Base-by-base conservation (phyloP, 2,113 vertebrate genomes). In the Plestiodon gilberti region DNA sequence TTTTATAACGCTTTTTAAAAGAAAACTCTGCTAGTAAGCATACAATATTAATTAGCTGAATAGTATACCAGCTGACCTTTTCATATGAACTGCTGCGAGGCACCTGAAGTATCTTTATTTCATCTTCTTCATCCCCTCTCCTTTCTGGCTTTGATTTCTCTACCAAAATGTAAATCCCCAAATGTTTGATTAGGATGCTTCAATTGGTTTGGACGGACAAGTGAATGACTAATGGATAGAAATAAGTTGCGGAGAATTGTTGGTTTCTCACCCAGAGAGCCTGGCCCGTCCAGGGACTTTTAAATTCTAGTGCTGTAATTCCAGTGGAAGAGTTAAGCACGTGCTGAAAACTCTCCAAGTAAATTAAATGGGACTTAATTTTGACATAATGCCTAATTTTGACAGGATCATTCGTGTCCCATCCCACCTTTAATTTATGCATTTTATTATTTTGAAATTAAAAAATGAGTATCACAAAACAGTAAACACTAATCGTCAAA, bases 161-260 rank as follows among this genome's bases (percentile, higher is more conserved):
- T 48, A 48, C 8, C 43, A 48, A 4, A 8, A 48, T 48, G 43
- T 48, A 8, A 57, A 55, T 57, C n/a, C 15, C 33, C 30, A 55
- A 33, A 7, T 14, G 9, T 57, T 2, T 33, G 30, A 55, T 20
- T 1, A 1, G 17, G 52, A 3, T 33, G 48, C 17, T 76, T 52
- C 17, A 55, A 76, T 43, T 52, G 25, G 28, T 52, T 76, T 52
- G 40, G 28, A 9, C 15, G 17, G 30, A 11, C 17, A 0, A 20
- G 33, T 7, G 17, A 35, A 15, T 4, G 69, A 1, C 4, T 11
- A 43, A 0, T 2, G 48, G 18, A 77, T 2, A 20, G 48, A 1
- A 7, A 30, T 8, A 8, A 9, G 43, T 3, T 28, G 17, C 33
- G 48, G 15, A 57, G 30, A 76, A 48, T 30, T 25, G 2, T 76